phyloP scores from a whole-genome alignment of 2,797 vertebrate species.

The Myiotriccus ornatus region DNA sequence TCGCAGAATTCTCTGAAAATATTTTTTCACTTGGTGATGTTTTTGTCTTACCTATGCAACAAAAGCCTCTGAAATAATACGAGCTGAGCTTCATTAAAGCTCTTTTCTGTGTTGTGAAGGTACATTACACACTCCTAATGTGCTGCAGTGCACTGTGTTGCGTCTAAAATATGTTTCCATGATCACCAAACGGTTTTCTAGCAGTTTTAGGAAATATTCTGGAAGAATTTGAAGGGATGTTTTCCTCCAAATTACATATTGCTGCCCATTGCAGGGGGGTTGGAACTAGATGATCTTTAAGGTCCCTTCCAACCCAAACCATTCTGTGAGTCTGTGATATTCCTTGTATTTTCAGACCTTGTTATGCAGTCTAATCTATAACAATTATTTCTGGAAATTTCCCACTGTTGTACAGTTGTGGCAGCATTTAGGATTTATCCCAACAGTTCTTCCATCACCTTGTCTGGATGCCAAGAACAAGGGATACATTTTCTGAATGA shows the following conservation, averaged over 20 bases:
- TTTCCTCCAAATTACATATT: neutral
- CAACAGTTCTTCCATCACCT: neutral
- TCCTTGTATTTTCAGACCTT: neutral
- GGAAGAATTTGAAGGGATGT: neutral
- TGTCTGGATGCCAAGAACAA: neutral
- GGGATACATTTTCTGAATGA: neutral
- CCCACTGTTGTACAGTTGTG: neutral
- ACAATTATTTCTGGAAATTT: neutral
- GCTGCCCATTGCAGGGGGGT: neutral
- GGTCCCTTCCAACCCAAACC: neutral
- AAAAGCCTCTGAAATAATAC: neutral
- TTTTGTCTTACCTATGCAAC: neutral
- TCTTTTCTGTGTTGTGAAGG: neutral
- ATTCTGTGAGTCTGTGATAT: neutral
- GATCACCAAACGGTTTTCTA: neutral
- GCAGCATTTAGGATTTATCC: neutral
- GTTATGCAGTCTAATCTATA: neutral
- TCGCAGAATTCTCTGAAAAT: neutral
- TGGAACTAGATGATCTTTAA: neutral
- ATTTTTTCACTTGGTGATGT: neutral
- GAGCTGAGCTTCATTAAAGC: neutral
- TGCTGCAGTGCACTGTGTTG: neutral
- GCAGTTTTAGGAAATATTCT: neutral
- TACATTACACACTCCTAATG: neutral
- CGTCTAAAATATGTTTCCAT: neutral